A percentile compares a stretch with the other conserved stretches of the same genome.
phyloP scores from a whole-genome alignment of 2,888 invertebrate genomes.

The Agrotis puta region DNA sequence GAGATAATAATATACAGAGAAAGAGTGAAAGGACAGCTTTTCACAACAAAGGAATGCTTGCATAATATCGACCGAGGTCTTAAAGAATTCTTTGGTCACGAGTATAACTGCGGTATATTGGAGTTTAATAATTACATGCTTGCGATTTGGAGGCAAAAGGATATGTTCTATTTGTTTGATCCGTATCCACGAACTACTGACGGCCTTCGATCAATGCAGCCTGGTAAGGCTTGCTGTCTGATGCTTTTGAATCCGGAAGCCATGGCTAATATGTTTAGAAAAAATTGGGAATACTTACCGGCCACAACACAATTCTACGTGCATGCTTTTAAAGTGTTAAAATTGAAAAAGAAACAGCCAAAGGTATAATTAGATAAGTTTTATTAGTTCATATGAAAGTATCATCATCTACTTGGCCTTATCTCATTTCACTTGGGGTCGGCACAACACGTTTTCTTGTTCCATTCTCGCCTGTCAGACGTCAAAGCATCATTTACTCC shows the following conservation, averaged over 20 bases:
- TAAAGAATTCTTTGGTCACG: conserved; percentile 89
- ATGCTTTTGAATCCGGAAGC: conserved; percentile 92
- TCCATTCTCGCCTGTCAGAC: too few relatives aligned
- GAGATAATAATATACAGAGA: conserved; percentile 91
- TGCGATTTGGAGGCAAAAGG: conserved; percentile 92
- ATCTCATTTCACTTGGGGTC: too few relatives aligned
- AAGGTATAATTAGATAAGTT: conserved; percentile 73
- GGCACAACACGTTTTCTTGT: too few relatives aligned
- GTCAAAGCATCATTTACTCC: too few relatives aligned
- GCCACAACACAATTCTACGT: conserved; percentile 88
- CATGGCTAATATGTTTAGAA: conserved; percentile 88
- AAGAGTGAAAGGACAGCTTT: conserved; percentile 86
- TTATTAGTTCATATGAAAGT: background rate
- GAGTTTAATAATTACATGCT: conserved; percentile 92
- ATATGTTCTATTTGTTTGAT: conserved; percentile 92
- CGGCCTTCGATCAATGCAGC: conserved; percentile 88
- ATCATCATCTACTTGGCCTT: too few relatives aligned
- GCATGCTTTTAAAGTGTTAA: conserved; percentile 92
- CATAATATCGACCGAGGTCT: conserved; percentile 87
- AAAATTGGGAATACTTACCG: conserved; percentile 89
- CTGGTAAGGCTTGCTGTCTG: conserved; percentile 92
- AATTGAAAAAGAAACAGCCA: conserved; percentile 84
- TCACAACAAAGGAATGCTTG: conserved; percentile 88
- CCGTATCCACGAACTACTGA: conserved; percentile 92
- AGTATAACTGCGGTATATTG: conserved; percentile 88